phyloP scores from a whole-genome alignment of 2,888 invertebrate species.

The Caenorhabditis sp. region DNA sequence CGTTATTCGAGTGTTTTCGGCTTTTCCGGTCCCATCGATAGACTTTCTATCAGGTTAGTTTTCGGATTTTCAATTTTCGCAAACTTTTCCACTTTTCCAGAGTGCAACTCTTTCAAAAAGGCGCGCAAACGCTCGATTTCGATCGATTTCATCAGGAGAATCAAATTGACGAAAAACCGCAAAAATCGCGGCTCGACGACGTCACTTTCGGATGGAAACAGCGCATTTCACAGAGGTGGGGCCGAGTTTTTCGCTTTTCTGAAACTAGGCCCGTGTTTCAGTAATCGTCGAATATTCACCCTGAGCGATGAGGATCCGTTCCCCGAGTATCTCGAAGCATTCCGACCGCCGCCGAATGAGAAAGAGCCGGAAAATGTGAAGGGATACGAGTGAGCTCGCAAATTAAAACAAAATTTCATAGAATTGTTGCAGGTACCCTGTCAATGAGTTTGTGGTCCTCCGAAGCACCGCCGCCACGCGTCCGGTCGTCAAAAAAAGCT shows the following conservation, averaged over 20 bases:
- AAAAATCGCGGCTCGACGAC: conserved; percentile 36
- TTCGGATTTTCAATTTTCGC: not conserved
- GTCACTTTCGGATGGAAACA: conserved; percentile 41
- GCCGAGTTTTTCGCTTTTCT: no score
- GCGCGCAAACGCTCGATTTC: conserved; percentile 40
- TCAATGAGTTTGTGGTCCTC: conserved; percentile 17
- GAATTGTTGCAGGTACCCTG: conserved; percentile 12
- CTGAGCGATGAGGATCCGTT: conserved; percentile 23
- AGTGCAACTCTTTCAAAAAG: conserved; percentile 46
- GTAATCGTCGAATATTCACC: conserved; percentile 40
- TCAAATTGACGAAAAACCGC: conserved; percentile 19
- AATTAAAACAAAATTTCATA: not conserved
- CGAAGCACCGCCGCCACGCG: not conserved
- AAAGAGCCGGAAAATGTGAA: not conserved
- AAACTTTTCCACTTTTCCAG: conserved; percentile 14
- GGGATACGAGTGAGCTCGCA: not conserved
- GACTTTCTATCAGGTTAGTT: conserved; percentile 17
- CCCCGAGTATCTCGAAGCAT: conserved; percentile 15
- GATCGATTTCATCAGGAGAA: conserved; percentile 30
- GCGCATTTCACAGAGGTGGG: not conserved
- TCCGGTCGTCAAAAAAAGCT: conserved; percentile 8
- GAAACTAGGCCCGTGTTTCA: conserved; percentile 9
- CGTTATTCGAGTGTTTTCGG: conserved; percentile 17
- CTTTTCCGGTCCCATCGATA: conserved; percentile 20
- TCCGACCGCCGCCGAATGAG: conserved; percentile 2